phyloP scores from a whole-genome alignment of 1,140 invertebrate species.

The Lasioglossum albipes region DNA sequence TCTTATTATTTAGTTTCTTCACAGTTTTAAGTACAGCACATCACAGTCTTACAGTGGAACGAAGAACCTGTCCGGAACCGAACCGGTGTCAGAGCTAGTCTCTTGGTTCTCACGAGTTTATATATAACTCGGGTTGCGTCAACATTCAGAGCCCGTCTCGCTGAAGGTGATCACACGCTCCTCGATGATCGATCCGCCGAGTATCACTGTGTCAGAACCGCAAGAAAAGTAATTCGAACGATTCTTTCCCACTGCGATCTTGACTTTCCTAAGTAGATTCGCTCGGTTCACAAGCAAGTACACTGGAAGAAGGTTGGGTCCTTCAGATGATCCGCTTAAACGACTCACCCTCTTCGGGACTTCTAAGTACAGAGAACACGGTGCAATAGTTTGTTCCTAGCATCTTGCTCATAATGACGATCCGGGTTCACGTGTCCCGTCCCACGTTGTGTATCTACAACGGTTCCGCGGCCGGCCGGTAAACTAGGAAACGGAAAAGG shows the following conservation, averaged over 20 bases:
- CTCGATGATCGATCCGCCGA: not conserved
- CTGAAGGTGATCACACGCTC: slow-evolving; percentile 18
- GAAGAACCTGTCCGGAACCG: too few relatives aligned
- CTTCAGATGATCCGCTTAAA: slow-evolving; percentile 71
- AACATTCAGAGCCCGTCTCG: slow-evolving; percentile 16
- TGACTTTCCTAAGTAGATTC: too few relatives aligned
- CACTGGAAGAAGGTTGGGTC: not conserved
- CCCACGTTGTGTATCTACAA: not conserved
- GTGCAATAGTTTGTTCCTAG: slow-evolving; percentile 72
- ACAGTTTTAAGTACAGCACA: too few relatives aligned
- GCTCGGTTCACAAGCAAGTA: too few relatives aligned
- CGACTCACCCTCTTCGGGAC: slow-evolving; percentile 73
- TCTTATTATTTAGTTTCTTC: too few relatives aligned
- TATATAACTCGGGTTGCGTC: slow-evolving; percentile 50
- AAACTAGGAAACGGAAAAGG: slow-evolving; percentile 69
- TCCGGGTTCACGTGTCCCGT: not conserved
- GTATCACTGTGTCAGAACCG: not conserved
- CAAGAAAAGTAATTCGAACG: too few relatives aligned
- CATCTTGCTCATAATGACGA: slow-evolving; percentile 70
- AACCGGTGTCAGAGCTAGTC: too few relatives aligned
- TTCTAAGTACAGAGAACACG: slow-evolving; percentile 77
- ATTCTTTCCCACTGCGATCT: too few relatives aligned
- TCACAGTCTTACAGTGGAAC: too few relatives aligned
- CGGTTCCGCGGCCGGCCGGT: not conserved
- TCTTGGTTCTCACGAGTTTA: slow-evolving; percentile 38